Conservation (phyloP, 1,140 invertebrate genomes). For the Augochlora pura region DNA sequence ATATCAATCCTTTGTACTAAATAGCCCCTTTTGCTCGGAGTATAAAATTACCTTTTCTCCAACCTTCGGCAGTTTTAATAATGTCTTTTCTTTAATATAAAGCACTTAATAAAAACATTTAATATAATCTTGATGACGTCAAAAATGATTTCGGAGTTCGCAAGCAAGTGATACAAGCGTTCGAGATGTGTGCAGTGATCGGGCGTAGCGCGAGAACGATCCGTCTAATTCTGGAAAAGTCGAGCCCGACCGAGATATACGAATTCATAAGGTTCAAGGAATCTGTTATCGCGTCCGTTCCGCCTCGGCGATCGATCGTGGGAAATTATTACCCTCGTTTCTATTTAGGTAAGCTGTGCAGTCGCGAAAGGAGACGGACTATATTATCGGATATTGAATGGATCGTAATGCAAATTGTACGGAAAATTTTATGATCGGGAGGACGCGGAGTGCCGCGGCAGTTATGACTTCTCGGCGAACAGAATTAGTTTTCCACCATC, state of each 20-base stretch:
- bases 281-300: not conserved
- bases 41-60: no score
- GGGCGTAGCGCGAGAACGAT: not conserved
- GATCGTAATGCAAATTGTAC: constrained; percentile 1
- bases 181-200: no score
- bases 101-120: no score
- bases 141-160: no score
- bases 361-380: not conserved
- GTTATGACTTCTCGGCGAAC: not conserved
- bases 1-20: no score
- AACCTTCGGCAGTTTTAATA: no score
- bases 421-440: not conserved
- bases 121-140: no score
- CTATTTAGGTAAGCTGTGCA: constrained; percentile 1
- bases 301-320: constrained; percentile 17
- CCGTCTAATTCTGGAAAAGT: not conserved
- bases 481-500: not conserved
- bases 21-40: no score
- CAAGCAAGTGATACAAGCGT: not conserved
- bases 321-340: constrained; percentile 33
- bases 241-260: not conserved
- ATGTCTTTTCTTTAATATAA: no score
- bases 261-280: not conserved
- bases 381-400: constrained; percentile 15
- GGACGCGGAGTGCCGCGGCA: no score